Base-by-base conservation (phyloP, 2,797 vertebrate species). In the Poecilia gillii region DNA sequence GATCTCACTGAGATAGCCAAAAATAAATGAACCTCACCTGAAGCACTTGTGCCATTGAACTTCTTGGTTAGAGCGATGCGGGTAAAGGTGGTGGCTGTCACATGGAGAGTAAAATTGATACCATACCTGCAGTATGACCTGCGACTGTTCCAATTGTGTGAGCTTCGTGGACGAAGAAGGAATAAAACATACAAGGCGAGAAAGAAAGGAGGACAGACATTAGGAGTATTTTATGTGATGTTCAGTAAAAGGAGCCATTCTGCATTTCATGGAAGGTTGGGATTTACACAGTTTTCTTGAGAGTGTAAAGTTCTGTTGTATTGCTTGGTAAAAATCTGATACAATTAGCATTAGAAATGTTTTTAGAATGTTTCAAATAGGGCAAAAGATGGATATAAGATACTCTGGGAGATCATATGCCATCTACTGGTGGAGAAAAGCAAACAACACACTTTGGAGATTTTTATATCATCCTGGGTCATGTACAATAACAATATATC, bases 371-470 rank as follows among this genome's bases (percentile, higher is more conserved):
- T 91, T 89, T 87, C 85, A 81, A 90, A 75, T 85, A 64, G 74
- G 84, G 83, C 81, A 81, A 84, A 73, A 80, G 77, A 79, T 66
- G 87, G 74, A 78, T 84, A 47, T 84, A 78, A 82, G 75, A 90
- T 78, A 88, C 76, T 43, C 49, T 87, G 87, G 46, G 84, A 90
- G 87, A 80, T 81, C 45, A 88, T 72, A 74, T 86, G 93, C 95
- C 94, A 92, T 94, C 94, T 96, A 90, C 93, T 96, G 94, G 93
- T 71, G 53, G 79, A 81, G 81, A 45, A 72, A 87, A 78, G 82
- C 18, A 91, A 86, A 90, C 72, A 81, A 86, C 83, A 62, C 4
- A 57, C 51, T 14, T 20, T 18, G n/a, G n/a, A 2, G 66, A 9
- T 62, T 47, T 81, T 45, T 18, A 11, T 49, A 28, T 6, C 41